phyloP scores from a whole-genome alignment of 2,797 vertebrate genomes.

The Cetoscarus ocellatus region DNA sequence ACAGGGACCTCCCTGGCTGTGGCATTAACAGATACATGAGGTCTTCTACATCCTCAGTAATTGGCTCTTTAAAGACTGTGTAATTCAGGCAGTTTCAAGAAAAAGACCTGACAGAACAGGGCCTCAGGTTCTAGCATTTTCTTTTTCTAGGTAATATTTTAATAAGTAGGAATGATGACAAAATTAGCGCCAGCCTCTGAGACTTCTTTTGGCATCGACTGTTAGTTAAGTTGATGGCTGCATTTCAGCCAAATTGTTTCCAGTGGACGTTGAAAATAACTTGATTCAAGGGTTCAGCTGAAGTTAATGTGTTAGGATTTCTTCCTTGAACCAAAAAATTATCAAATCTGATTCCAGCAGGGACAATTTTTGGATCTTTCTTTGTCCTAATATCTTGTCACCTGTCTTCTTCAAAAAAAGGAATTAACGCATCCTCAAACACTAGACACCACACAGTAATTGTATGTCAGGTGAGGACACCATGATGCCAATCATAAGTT shows the following conservation, averaged over 20 bases:
- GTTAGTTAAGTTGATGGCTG: background rate
- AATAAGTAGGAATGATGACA: background rate
- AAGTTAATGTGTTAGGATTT: too few species aligned
- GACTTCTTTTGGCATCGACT: background rate
- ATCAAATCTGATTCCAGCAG: too few species aligned
- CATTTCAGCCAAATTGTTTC: too few species aligned
- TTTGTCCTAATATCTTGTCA: too few species aligned
- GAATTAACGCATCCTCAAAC: too few species aligned
- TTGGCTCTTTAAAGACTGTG: constrained; percentile 17
- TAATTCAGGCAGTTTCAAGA: background rate
- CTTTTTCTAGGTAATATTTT: constrained; percentile 6
- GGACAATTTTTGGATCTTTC: too few species aligned
- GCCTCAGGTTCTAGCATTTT: background rate
- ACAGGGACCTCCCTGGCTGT: background rate
- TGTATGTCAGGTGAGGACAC: too few species aligned
- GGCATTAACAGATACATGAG: constrained; percentile 12
- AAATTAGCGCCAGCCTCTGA: background rate
- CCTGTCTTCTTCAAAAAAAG: too few species aligned
- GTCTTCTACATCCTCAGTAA: constrained; percentile 13
- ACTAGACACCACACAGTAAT: too few species aligned
- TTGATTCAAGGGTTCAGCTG: background rate
- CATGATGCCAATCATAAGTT: too few species aligned
- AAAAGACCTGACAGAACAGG: background rate
- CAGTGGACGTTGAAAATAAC: background rate
- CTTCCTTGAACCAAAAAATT: too few species aligned